Conservation (phyloP, 2,113 vertebrate species). For the Scortum barcoo region DNA sequence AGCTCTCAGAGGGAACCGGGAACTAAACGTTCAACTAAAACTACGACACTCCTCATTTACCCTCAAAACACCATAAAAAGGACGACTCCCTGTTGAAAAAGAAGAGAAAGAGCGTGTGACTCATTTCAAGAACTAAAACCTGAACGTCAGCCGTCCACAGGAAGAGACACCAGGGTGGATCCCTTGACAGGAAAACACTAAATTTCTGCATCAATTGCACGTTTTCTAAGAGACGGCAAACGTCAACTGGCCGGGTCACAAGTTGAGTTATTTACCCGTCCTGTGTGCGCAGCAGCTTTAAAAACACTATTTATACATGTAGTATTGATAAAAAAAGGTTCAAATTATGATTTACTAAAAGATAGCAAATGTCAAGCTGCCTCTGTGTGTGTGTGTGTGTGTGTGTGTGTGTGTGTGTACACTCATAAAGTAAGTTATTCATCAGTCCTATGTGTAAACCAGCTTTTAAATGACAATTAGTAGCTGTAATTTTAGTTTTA, state of each 20-base stretch:
- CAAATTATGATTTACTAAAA: no score
- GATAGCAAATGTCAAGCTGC: no score
- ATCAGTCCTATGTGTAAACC: no score
- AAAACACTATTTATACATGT: neutral
- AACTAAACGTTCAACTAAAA: neutral
- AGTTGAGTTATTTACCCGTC: neutral
- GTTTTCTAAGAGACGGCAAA: neutral
- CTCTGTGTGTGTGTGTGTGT: no score
- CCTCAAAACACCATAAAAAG: no score
- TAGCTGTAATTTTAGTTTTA: no score
- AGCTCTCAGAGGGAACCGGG: no score
- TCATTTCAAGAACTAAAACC: neutral
- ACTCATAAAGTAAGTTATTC: no score
- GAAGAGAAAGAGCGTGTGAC: neutral
- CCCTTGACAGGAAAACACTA: slow-evolving; percentile 50
- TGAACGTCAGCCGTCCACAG: neutral
- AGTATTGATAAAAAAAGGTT: neutral
- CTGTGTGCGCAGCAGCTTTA: no score
- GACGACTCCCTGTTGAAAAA: no score
- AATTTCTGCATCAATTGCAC: slow-evolving; percentile 12
- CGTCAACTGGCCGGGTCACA: slow-evolving; percentile 6
- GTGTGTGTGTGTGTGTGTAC: no score
- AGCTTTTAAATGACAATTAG: no score
- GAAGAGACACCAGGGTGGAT: slow-evolving; percentile 23
- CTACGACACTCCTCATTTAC: neutral